phyloP scores from a whole-genome alignment of 2,888 invertebrate species.

The Tetranychus truncatus region DNA sequence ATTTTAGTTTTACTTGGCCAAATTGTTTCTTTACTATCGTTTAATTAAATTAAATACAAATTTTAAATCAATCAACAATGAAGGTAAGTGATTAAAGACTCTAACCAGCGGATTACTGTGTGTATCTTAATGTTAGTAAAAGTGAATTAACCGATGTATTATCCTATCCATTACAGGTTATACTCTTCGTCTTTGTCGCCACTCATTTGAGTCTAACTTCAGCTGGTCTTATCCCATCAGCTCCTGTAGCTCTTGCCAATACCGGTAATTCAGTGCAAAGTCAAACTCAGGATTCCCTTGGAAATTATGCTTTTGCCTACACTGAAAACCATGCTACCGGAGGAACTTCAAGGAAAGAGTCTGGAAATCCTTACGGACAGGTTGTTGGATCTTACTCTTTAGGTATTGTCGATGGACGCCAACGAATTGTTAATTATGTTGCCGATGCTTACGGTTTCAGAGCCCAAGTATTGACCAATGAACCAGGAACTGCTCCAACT shows the following conservation, averaged over 20 bases:
- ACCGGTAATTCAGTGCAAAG: constrained; percentile 26
- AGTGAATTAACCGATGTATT: not conserved
- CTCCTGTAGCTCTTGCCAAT: constrained; percentile 14
- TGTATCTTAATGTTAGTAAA: not conserved
- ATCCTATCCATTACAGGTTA: not conserved
- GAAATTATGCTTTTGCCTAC: constrained; percentile 28
- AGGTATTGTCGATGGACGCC: constrained; percentile 26
- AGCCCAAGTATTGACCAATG: constrained; percentile 25
- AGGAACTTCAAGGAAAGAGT: constrained; percentile 27
- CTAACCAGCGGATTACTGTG: not conserved
- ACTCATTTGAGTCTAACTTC: not conserved
- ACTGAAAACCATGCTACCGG: constrained; percentile 27
- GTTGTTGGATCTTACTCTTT: constrained; percentile 27
- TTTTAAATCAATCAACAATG: not conserved
- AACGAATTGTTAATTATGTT: constrained; percentile 27
- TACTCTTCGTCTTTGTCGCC: not conserved
- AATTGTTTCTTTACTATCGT: not conserved
- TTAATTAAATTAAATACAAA: not conserved
- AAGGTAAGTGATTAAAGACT: not conserved
- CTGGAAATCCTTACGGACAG: constrained; percentile 24
- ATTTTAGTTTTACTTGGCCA: not conserved
- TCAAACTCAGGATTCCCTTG: constrained; percentile 27
- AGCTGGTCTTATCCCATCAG: not conserved
- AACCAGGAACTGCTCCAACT: constrained; percentile 24
- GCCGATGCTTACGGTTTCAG: constrained; percentile 27